Evolutionary conservation across 2,888 invertebrate species (phyloP), one percentile per base, ranked within the genome.

Genomic region (Cosmia pyralina): DNA sequence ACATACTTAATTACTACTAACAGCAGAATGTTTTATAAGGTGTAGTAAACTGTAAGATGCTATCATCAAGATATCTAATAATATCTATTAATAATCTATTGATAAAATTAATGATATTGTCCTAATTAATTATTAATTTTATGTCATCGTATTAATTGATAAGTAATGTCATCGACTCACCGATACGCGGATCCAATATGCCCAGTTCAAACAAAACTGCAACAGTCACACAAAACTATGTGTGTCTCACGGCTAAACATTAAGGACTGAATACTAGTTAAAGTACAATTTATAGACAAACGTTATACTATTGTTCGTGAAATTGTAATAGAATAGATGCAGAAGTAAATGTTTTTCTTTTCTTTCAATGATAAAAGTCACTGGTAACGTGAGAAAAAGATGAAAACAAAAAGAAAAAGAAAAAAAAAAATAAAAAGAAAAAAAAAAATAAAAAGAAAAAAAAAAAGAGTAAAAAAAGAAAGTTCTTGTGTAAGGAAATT

Each of bases 111-210:
- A 38, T 38, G 38, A 5, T 38, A 38, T 38, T 4, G 38, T 4
- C 38, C 38, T 38, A 50, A 59, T 59, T 44, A 44, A 13, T 58
- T 15, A 52, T 52, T 19, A 11, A 44, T 44, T 52, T 19, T 50
- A 8, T 44, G 7, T 34, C 22, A 1, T 15, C 6, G 7, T 34
- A 46, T 52, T 50, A 28, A 41, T 41, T 52, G 22, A 72, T 72
- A 50, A 44, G 34, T 50, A 34, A 58, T 34, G 8, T 13, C 11
- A 72, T 19, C 15, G n/a, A 52, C 50, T 72, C 11, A 72, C 69
- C 38, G 46, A 53, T 46, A 46, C 5, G 13, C 6, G 44, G 48
- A 19, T 48, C 19, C 13, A 38, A 17, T 60, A 13, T 34, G 10
- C 17, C 13, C 1, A 19, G 48, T 50, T 63, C 4, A 38, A 50